Conservation (phyloP, 1,140 invertebrate species). For the Apis dorsata region DNA sequence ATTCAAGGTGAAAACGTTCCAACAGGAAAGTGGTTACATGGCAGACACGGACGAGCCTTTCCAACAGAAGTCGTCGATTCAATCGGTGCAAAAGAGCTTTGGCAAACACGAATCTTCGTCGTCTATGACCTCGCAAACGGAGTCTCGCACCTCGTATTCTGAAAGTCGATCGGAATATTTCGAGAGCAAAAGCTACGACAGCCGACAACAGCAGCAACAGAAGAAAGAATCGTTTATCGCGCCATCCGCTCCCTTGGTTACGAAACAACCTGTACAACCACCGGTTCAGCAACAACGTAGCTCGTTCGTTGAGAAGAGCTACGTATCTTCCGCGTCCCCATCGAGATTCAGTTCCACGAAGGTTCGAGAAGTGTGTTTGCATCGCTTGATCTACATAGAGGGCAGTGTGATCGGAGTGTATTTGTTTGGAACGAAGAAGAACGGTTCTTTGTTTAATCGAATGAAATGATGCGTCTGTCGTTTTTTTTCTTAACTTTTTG, state of each 20-base stretch:
- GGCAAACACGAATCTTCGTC: constrained; percentile 72
- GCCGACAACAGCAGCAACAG: constrained; percentile 64
- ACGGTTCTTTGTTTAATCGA: background rate
- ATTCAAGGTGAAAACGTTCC: constrained; percentile 78
- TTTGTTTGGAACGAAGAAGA: background rate
- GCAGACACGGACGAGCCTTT: constrained; percentile 86
- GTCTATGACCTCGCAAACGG: constrained; percentile 63
- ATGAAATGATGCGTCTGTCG: background rate
- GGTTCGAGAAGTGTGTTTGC: constrained; percentile 72
- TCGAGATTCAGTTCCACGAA: constrained; percentile 66
- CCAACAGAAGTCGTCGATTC: constrained; percentile 57
- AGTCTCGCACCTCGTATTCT: constrained; percentile 70
- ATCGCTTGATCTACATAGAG: background rate
- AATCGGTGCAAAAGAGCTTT: constrained; percentile 64
- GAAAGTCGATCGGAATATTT: constrained; percentile 72
- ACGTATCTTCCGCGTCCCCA: constrained; percentile 56
- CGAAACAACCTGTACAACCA: constrained; percentile 19
- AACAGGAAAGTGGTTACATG: constrained; percentile 85
- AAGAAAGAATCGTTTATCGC: constrained; percentile 56
- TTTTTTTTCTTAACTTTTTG: background rate
- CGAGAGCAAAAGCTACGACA: constrained; percentile 72
- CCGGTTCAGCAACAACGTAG: constrained; percentile 51
- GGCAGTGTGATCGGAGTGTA: background rate
- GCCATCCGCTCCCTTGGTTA: background rate
- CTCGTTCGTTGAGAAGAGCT: constrained; percentile 72